Conservation (phyloP, 2,888 invertebrate species). For the Lycia hirtaria region DNA sequence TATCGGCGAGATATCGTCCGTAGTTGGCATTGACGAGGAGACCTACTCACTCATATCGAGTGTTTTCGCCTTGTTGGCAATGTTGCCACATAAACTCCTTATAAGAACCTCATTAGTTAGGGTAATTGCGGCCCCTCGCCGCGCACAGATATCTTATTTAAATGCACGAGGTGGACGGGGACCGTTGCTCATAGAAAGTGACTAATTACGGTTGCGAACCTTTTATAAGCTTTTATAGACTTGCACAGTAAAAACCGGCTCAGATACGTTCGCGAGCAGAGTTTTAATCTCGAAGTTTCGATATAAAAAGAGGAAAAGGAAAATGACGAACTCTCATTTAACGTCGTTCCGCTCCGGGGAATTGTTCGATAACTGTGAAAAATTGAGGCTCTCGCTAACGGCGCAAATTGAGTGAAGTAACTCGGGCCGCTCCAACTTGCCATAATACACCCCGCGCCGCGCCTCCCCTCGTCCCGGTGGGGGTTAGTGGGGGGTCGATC, state of each 20-base stretch:
- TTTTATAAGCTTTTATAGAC: not conserved
- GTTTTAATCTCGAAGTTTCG: not conserved
- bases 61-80: slow-evolving; percentile 42
- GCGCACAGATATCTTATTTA: slow-evolving; percentile 51
- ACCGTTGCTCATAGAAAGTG: slow-evolving; percentile 25
- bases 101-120: slow-evolving; percentile 53
- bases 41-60: slow-evolving; percentile 1
- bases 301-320: slow-evolving; percentile 45
- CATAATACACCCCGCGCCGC: slow-evolving; percentile 31
- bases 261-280: not conserved
- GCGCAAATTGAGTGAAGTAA: slow-evolving; percentile 78
- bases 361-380: slow-evolving; percentile 80
- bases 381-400: slow-evolving; percentile 71
- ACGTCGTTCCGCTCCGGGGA: slow-evolving; percentile 55
- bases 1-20: not conserved
- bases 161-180: slow-evolving; percentile 44
- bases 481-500: slow-evolving; percentile 37
- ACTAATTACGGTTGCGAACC: slow-evolving; percentile 14
- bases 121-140: slow-evolving; percentile 46
- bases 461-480: not conserved
- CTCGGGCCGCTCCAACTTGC: slow-evolving; percentile 40
- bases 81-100: slow-evolving; percentile 49
- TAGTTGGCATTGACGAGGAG: slow-evolving; percentile 18
- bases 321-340: slow-evolving; percentile 67
- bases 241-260: not conserved